These are phyloP conservation scores for Sula dactylatra DNA, from an alignment of 2,113 vertebrate genomes.

Conservation along the genomic window DNA sequence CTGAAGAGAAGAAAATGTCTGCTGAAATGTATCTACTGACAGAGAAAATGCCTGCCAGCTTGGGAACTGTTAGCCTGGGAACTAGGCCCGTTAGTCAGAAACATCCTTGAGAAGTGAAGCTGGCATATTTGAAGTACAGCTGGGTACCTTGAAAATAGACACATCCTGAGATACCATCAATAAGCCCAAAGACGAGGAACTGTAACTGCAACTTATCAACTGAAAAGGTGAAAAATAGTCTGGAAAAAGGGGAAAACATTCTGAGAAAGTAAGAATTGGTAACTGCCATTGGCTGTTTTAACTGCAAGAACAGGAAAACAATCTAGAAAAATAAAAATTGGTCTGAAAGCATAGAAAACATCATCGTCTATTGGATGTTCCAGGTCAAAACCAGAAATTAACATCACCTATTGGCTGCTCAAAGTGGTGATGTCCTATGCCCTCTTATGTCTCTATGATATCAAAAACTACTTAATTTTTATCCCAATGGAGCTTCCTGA, in stretches of 20 bases:
- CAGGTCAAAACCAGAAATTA: not conserved
- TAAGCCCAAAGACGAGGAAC: not conserved
- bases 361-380: not conserved
- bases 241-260: not conserved
- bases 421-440: rapidly evolving
- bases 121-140: not conserved
- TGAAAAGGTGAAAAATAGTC: not conserved
- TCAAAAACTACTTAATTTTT: not conserved
- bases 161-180: not conserved
- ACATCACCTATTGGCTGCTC: not conserved
- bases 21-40: not conserved
- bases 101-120: not conserved
- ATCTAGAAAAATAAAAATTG: not conserved
- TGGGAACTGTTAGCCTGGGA: not conserved
- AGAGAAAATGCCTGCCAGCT: not conserved
- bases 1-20: not conserved
- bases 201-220: not conserved
- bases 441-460: not conserved
- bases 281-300: not conserved
- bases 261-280: not conserved
- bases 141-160: not conserved
- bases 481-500: not conserved
- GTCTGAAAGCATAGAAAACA: not conserved
- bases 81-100: not conserved
- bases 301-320: not conserved